A percentile compares a stretch with the other conserved stretches of the same genome.
Evolutionary conservation across 2,888 invertebrate genomes (phyloP).

Genomic region (Dryomyza anilis): DNA sequence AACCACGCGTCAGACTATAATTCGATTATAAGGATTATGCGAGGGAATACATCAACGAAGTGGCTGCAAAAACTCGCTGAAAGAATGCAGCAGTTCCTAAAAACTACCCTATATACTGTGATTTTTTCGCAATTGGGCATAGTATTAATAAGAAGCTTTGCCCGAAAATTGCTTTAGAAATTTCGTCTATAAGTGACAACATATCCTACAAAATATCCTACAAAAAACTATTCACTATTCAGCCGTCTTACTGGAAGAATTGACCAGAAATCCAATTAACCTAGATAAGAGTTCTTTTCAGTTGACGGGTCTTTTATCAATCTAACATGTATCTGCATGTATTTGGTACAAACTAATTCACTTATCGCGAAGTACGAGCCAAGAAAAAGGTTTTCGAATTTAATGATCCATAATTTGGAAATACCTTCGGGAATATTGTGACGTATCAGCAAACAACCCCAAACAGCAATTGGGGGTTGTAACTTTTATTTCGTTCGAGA

Average conservation of each 20-base stretch:
- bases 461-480: neutral
- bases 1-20: slow-evolving; percentile 44
- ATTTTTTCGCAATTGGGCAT: too few relatives aligned
- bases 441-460: neutral
- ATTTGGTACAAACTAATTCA: neutral
- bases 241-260: neutral
- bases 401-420: neutral
- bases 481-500: neutral
- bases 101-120: too few relatives aligned
- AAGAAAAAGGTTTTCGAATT: neutral
- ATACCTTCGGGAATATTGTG: slow-evolving; percentile 1
- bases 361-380: neutral
- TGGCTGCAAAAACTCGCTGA: too few relatives aligned
- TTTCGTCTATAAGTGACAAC: too few relatives aligned
- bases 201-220: too few relatives aligned
- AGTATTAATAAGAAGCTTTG: too few relatives aligned
- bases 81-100: too few relatives aligned
- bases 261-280: neutral
- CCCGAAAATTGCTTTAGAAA: too few relatives aligned
- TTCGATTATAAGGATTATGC: slow-evolving; percentile 37
- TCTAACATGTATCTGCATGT: too few relatives aligned
- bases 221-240: too few relatives aligned
- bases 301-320: neutral
- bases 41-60: neutral
- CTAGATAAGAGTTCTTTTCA: neutral